Conservation (phyloP, 92 coral and sea anemone species). For the Metridium senile region DNA sequence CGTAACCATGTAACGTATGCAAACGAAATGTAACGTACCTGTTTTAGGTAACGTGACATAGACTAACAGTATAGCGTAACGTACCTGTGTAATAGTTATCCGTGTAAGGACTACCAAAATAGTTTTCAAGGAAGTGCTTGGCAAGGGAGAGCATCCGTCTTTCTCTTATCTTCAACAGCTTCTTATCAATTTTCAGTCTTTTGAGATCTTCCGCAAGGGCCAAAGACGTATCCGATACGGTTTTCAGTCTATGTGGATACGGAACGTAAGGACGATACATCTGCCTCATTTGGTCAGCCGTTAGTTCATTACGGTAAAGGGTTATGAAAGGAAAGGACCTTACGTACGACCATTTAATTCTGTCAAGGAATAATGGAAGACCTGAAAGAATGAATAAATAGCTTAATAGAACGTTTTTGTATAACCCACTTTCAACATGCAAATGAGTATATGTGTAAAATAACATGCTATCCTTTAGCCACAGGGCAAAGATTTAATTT, state of each 20-base stretch:
- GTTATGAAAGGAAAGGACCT: constrained; percentile 35
- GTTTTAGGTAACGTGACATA: neutral
- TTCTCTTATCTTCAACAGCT: constrained; percentile 48
- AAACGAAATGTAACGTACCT: too few species aligned
- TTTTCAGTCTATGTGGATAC: constrained; percentile 46
- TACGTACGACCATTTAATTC: constrained; percentile 23
- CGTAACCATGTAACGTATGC: too few species aligned
- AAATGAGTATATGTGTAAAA: neutral
- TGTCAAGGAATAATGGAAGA: constrained; percentile 53
- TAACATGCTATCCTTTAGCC: neutral
- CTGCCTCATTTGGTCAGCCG: constrained; percentile 22
- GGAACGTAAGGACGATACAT: constrained; percentile 54
- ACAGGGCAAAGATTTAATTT: too few species aligned
- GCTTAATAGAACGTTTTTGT: neutral
- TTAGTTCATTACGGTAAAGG: constrained; percentile 6
- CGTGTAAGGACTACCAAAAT: constrained; percentile 69
- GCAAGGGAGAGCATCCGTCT: constrained; percentile 48
- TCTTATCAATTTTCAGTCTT: constrained; percentile 28
- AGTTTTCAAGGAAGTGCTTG: constrained; percentile 52
- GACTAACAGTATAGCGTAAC: neutral
- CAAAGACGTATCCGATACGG: constrained; percentile 48
- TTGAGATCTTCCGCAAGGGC: constrained; percentile 46
- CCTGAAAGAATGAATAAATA: constrained; percentile 28
- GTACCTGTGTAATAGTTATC: constrained; percentile 69
- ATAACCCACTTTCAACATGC: neutral